Conservation (phyloP, 2,888 invertebrate species). For the Noctua fimbriata region DNA sequence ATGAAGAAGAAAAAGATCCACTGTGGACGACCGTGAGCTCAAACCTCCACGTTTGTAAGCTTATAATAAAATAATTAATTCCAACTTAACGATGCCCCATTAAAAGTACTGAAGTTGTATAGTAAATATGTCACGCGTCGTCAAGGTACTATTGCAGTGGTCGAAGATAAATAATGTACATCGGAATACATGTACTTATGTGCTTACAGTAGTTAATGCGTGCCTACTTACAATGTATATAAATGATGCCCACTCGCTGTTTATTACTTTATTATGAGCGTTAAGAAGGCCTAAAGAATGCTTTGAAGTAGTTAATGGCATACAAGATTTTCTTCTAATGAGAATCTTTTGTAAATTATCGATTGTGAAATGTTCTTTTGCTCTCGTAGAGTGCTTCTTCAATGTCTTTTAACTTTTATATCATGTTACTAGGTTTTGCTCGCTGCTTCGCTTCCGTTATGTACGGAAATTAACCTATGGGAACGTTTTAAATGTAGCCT, state of each 20-base stretch:
- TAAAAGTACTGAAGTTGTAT: slow-evolving; percentile 71
- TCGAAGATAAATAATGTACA: slow-evolving; percentile 60
- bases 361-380: slow-evolving; percentile 12
- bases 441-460: too few relatives aligned
- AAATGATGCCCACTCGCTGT: slow-evolving; percentile 21
- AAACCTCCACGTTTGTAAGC: slow-evolving; percentile 65
- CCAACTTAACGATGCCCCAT: slow-evolving; percentile 72
- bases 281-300: slow-evolving; percentile 22
- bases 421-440: too few relatives aligned
- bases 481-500: too few relatives aligned
- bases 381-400: background rate
- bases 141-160: slow-evolving; percentile 71
- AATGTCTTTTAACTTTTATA: background rate
- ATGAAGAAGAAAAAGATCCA: slow-evolving; percentile 40
- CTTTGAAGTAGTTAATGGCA: slow-evolving; percentile 32
- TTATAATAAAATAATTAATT: slow-evolving; percentile 74
- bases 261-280: slow-evolving; percentile 46
- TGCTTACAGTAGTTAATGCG: slow-evolving; percentile 35
- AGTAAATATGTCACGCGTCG: slow-evolving; percentile 70
- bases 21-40: slow-evolving; percentile 74
- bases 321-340: slow-evolving; percentile 28
- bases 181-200: slow-evolving; percentile 51
- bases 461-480: too few relatives aligned
- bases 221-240: slow-evolving; percentile 38
- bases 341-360: slow-evolving; percentile 11